A percentile compares a stretch with the other conserved stretches of the same genome.
Conservation (phyloP, 2,113 vertebrate genomes). For the Beaufortia kweichowensis region DNA sequence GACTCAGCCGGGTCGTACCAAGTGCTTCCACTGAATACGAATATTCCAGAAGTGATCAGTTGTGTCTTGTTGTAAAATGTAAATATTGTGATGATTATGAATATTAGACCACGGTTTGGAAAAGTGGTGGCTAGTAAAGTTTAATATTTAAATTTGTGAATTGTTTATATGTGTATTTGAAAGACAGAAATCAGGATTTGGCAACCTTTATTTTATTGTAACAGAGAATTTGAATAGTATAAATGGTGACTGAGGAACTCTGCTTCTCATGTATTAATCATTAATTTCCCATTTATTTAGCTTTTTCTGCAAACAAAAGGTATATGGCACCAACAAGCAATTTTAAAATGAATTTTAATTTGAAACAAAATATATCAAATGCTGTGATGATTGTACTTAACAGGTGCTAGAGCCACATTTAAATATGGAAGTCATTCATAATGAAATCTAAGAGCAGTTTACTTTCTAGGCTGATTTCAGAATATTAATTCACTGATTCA, state of each 20-base stretch:
- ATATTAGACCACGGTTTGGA: neutral
- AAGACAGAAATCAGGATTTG: conserved; percentile 44
- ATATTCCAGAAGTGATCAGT: conserved; percentile 43
- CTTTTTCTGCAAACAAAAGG: conserved; percentile 38
- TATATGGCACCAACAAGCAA: conserved; percentile 55
- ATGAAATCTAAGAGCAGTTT: conserved; percentile 18
- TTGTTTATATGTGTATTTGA: neutral
- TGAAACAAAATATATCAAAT: conserved; percentile 48
- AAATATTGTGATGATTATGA: neutral
- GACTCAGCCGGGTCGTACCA: conserved; percentile 30
- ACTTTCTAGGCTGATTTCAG: neutral
- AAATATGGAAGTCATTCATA: neutral
- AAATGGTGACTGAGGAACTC: conserved; percentile 48
- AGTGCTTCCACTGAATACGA: neutral
- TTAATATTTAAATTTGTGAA: neutral
- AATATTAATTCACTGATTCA: conserved; percentile 3
- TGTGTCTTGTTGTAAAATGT: neutral
- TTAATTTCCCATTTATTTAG: conserved; percentile 11
- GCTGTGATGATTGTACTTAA: conserved; percentile 74
- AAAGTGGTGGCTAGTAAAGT: neutral
- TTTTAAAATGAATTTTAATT: neutral
- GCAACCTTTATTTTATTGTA: conserved; percentile 61
- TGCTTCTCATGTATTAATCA: conserved; percentile 20
- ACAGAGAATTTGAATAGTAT: conserved; percentile 35
- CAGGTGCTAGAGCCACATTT: conserved; percentile 55